Conservation (phyloP, 2,797 vertebrate genomes). For the Okamejei kenojei region DNA sequence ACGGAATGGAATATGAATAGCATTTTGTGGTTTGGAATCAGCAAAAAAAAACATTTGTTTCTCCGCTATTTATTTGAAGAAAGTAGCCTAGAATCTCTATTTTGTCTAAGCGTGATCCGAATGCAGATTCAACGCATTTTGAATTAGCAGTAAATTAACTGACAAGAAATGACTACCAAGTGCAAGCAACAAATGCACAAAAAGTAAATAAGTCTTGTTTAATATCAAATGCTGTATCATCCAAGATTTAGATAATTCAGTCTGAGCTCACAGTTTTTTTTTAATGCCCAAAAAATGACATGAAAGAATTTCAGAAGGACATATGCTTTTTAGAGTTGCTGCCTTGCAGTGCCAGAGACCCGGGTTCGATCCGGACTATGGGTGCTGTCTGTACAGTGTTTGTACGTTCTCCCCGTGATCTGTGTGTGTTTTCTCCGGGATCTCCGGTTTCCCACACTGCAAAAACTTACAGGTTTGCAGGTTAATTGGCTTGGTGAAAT, state of each 20-base stretch:
- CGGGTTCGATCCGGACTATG: too few relatives aligned
- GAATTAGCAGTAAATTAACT: neutral
- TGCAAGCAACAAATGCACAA: neutral
- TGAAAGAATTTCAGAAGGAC: too few relatives aligned
- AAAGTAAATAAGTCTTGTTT: neutral
- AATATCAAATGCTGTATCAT: neutral
- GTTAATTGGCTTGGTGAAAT: too few relatives aligned
- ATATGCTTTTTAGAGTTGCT: too few relatives aligned
- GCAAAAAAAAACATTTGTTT: neutral
- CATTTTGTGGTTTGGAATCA: neutral
- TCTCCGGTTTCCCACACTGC: too few relatives aligned
- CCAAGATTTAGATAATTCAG: neutral
- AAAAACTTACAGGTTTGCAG: too few relatives aligned
- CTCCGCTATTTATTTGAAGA: neutral
- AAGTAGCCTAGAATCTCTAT: neutral
- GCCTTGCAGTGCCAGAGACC: too few relatives aligned
- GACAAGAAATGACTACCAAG: neutral
- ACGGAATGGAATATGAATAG: neutral
- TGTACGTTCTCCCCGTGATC: too few relatives aligned
- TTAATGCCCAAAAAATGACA: too few relatives aligned
- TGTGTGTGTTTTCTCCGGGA: too few relatives aligned
- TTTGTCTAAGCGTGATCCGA: neutral
- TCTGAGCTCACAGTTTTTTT: too few relatives aligned
- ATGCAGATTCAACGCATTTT: neutral
- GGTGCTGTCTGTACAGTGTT: too few relatives aligned